These are phyloP conservation scores for Malurus leucopterus DNA, from an alignment of 2,797 vertebrate genomes.

Conservation along the genomic window DNA sequence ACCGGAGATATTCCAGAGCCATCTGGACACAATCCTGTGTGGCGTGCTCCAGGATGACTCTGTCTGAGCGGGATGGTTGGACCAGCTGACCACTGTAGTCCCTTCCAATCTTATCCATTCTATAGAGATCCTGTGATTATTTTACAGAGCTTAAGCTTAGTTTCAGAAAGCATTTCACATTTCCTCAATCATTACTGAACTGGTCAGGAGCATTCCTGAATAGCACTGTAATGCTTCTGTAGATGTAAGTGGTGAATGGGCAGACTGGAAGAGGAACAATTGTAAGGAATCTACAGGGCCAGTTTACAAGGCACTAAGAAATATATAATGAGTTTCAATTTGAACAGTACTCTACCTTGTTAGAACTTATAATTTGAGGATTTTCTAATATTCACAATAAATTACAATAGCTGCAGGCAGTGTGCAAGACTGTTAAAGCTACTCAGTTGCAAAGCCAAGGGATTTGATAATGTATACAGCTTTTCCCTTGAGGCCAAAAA, in stretches of 20 bases:
- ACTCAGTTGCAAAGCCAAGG: constrained; percentile 11
- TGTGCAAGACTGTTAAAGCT: background rate
- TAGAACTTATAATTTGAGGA: constrained; percentile 18
- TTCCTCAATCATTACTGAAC: background rate
- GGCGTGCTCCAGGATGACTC: no score
- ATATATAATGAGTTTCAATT: background rate
- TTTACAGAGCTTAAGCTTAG: background rate
- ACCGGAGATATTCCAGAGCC: background rate
- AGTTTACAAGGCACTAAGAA: background rate
- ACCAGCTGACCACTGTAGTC: background rate
- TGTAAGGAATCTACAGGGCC: background rate
- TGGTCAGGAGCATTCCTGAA: background rate
- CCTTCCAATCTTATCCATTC: background rate
- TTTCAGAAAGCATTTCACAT: background rate
- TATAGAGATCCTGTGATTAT: background rate
- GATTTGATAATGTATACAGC: constrained; percentile 56
- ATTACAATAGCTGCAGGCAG: constrained; percentile 30
- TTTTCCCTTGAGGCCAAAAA: constrained; percentile 65
- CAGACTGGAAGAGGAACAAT: background rate
- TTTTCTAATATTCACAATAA: constrained; percentile 55
- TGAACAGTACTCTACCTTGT: background rate
- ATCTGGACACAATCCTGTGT: background rate
- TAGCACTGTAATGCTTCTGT: background rate
- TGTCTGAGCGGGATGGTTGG: background rate
- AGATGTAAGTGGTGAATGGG: background rate